Evolutionary conservation across 1,140 invertebrate genomes (phyloP).

Genomic region (Cecropterus lyciades): DNA sequence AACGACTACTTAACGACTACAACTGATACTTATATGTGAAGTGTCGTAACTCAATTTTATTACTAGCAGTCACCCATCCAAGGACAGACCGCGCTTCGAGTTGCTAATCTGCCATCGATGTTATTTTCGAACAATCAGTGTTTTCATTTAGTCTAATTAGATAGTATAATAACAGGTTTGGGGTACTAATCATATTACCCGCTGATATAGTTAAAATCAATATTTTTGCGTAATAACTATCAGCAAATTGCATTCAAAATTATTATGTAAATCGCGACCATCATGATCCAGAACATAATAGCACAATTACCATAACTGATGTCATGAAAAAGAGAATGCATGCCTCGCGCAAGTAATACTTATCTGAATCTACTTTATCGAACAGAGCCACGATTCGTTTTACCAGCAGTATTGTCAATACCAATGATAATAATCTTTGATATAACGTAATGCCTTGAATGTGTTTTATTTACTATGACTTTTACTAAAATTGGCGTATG

Average conservation of each 20-base stretch:
- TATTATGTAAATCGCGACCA: constrained; percentile 27
- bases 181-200: background rate
- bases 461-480: no score
- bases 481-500: no score
- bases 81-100: no score
- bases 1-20: no score
- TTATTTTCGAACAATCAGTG: no score
- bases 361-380: constrained; percentile 13
- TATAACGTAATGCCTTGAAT: background rate
- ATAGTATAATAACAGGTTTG: no score
- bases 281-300: constrained; percentile 28
- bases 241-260: constrained; percentile 18
- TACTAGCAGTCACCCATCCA: no score
- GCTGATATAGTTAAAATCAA: constrained; percentile 7
- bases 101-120: no score
- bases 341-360: constrained; percentile 6
- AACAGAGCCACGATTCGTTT: background rate
- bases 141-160: no score
- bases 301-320: constrained; percentile 22
- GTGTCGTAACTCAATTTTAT: no score
- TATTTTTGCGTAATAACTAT: constrained; percentile 13
- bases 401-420: background rate
- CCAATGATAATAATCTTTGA: background rate
- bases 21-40: no score
- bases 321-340: constrained; percentile 13